phyloP scores from a whole-genome alignment of 2,888 invertebrate species.

The Diaperis boleti region DNA sequence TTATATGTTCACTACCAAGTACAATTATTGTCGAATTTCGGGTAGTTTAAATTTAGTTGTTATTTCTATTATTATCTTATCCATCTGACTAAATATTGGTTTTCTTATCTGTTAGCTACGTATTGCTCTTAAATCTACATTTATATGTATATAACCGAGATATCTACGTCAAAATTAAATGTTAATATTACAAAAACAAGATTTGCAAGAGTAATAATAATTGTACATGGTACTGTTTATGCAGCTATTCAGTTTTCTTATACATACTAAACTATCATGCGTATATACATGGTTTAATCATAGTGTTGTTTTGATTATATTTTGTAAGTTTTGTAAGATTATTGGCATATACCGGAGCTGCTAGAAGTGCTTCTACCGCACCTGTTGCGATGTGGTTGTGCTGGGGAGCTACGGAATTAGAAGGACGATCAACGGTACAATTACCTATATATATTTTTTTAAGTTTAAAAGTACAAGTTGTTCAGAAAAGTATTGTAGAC shows the following conservation, averaged over 20 bases:
- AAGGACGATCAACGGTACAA: conserved; percentile 66
- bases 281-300: conserved; percentile 64
- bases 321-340: conserved; percentile 67
- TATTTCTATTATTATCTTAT: conserved; percentile 12
- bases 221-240: conserved; percentile 21
- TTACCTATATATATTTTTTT: conserved; percentile 59
- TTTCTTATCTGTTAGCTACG: conserved; percentile 14
- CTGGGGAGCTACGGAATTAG: conserved; percentile 64
- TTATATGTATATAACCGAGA: not conserved
- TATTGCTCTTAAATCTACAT: not conserved
- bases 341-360: conserved; percentile 65
- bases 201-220: too few relatives aligned
- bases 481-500: conserved; percentile 52
- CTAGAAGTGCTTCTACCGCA: conserved; percentile 65
- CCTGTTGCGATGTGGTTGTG: conserved; percentile 63
- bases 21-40: conserved; percentile 12
- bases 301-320: conserved; percentile 67
- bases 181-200: too few relatives aligned
- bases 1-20: conserved; percentile 43
- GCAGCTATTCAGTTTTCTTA: conserved; percentile 45
- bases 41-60: not conserved
- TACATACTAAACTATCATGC: too few relatives aligned
- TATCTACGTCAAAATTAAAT: too few relatives aligned
- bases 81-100: conserved; percentile 13
- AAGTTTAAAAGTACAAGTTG: conserved; percentile 51